Evolutionary conservation across 2,797 vertebrate genomes (phyloP).

Genomic region (Sorex maritimensis): DNA sequence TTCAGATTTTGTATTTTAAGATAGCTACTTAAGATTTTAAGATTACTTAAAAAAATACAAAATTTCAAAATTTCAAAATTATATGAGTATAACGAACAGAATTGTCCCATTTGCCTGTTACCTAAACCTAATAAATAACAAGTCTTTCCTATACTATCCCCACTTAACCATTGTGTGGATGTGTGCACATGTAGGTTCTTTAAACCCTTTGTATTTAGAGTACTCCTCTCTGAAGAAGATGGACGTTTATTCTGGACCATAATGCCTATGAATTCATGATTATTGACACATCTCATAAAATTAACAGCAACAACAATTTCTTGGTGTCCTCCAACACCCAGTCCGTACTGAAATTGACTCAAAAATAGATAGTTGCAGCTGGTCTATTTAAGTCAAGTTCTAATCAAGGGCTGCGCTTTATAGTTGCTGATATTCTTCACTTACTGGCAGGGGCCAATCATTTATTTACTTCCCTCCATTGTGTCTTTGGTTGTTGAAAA

Average conservation of each 20-base stretch:
- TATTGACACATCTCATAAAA: slow-evolving; percentile 32
- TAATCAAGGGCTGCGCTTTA: not conserved
- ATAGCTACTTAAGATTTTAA: slow-evolving; percentile 35
- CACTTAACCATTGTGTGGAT: too few relatives aligned
- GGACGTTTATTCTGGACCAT: not conserved
- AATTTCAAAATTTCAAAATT: too few relatives aligned
- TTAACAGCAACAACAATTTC: not conserved
- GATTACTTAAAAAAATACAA: not conserved
- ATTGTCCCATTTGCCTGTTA: too few relatives aligned
- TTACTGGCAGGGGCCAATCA: not conserved
- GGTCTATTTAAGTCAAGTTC: not conserved
- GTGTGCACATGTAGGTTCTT: not conserved
- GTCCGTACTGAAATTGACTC: not conserved
- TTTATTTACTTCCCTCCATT: not conserved
- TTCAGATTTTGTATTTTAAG: slow-evolving; percentile 41
- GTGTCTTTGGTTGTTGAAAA: slow-evolving; percentile 6
- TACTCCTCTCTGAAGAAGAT: not conserved
- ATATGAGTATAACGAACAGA: too few relatives aligned
- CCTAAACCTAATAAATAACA: too few relatives aligned
- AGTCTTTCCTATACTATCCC: too few relatives aligned
- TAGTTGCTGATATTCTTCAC: not conserved
- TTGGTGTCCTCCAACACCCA: not conserved
- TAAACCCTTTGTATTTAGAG: not conserved
- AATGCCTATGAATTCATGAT: not conserved
- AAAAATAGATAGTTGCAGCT: slow-evolving; percentile 6